Base-by-base conservation (phyloP, 2,888 invertebrate species). In the Stictocephala bisonia region DNA sequence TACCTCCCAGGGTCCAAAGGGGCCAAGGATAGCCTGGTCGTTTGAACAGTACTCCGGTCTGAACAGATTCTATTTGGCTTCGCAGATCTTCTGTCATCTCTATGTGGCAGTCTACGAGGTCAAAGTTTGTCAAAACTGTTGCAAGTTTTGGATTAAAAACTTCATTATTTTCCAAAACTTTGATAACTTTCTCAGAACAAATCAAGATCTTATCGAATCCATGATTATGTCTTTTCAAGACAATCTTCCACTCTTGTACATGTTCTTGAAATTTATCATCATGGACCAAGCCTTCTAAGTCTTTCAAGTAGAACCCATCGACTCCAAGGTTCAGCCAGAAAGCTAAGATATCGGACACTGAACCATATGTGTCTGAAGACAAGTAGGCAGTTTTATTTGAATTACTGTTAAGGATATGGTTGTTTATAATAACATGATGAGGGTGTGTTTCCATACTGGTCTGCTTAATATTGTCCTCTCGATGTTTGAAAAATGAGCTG, bases 281-380 rank as follows among this genome's bases (percentile, higher is more conserved):
- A 44, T 88, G 85, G 2, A 88, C 85, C 80, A 90, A 89, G 74
- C 89, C 84, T 80, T 93, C 91, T 22, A 95, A 83, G 9, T 92
- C 93, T 83, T 94, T 94, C 6, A 97, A 85, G 82, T 95, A 94
- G 83, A 97, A 95, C 0, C 97, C 97, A 84, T 96, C 94, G 2
- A 96, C 92, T 6, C 93, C 93, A 76, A 89, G 86, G n/a, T 87
- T 85, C 24, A 89, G 82, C 94, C 94, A 95, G 80, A 88, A 88
- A 9, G 70, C 60, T 9, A 73, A 22, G n/a, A 73, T 41, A 3
- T 60, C 27, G 9, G 70, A 51, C 9, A 73, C 41, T 15, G 56
- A n/a, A 31, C 73, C 69, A 2, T 31, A 40, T 3, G 48, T 41
- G 90, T 87, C 60, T 93, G 86, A 0, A 44, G 26, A 31, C 7